Evolutionary conservation across 1,140 invertebrate genomes (phyloP).

Genomic region (Hesperophylax magnus): DNA sequence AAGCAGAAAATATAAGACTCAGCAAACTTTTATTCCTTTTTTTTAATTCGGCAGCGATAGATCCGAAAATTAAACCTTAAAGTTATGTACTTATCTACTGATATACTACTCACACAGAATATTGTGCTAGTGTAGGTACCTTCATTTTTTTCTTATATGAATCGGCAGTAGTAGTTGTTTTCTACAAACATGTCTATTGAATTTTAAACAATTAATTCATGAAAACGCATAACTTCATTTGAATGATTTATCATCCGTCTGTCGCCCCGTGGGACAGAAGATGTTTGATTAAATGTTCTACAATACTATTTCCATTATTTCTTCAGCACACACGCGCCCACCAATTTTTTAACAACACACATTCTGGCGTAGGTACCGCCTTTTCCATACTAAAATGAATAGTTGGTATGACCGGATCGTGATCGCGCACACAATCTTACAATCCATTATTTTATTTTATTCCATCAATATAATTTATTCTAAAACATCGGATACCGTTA

Average conservation of each 20-base stretch:
- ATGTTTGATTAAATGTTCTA: background rate
- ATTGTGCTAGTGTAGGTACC: no score
- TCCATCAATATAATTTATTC: conserved; percentile 37
- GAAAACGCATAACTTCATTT: background rate
- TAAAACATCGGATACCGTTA: conserved; percentile 34
- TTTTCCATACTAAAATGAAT: background rate
- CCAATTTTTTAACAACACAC: background rate
- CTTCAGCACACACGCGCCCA: background rate
- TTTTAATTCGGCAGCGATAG: no score
- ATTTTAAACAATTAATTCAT: background rate
- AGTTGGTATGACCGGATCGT: background rate
- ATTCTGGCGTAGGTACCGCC: background rate
- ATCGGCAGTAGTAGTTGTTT: background rate
- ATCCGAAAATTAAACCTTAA: no score
- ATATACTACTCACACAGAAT: no score
- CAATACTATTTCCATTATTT: background rate
- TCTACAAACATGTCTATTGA: background rate
- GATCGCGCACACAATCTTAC: background rate
- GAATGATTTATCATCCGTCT: background rate
- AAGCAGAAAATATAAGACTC: no score
- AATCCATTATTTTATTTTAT: conserved; percentile 26
- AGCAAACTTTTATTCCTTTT: no score
- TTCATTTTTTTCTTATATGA: no score
- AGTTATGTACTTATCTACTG: no score
- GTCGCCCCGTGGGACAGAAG: background rate